phyloP scores from a whole-genome alignment of 2,888 invertebrate species.

The Scaptomyza parva region DNA sequence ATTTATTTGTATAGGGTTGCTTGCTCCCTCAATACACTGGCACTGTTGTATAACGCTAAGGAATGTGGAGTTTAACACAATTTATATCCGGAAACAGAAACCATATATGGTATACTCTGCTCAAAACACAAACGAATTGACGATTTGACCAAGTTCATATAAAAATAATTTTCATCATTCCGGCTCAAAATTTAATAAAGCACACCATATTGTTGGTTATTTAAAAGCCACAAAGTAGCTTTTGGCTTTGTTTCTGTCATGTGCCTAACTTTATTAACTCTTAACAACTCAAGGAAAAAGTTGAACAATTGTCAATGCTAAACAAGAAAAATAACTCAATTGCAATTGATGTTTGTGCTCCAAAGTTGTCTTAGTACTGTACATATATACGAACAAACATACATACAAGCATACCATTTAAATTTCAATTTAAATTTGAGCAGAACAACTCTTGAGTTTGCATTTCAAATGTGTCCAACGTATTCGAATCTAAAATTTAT shows the following conservation, averaged over 20 bases:
- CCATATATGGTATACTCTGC: neutral
- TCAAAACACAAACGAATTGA: neutral
- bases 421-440: too few species aligned
- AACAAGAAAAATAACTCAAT: constrained; percentile 16
- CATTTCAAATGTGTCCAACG: constrained; percentile 37
- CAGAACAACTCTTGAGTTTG: too few species aligned
- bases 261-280: neutral
- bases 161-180: too few species aligned
- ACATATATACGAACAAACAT: neutral
- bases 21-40: neutral
- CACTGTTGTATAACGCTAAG: constrained; percentile 31
- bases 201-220: neutral
- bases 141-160: too few species aligned
- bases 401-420: constrained; percentile 29
- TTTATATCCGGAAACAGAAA: neutral
- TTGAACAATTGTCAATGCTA: constrained; percentile 1
- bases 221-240: constrained; percentile 10
- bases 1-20: constrained; percentile 43
- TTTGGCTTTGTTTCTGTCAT: constrained; percentile 1
- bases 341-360: constrained; percentile 12
- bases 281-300: neutral
- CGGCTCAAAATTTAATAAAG: too few species aligned
- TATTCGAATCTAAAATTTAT: constrained; percentile 25
- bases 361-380: too few species aligned
- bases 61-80: constrained; percentile 26